A percentile compares a stretch with the other conserved stretches of the same genome.
Evolutionary conservation across 2,888 invertebrate genomes (phyloP).

Genomic region (Oasisia sp.): DNA sequence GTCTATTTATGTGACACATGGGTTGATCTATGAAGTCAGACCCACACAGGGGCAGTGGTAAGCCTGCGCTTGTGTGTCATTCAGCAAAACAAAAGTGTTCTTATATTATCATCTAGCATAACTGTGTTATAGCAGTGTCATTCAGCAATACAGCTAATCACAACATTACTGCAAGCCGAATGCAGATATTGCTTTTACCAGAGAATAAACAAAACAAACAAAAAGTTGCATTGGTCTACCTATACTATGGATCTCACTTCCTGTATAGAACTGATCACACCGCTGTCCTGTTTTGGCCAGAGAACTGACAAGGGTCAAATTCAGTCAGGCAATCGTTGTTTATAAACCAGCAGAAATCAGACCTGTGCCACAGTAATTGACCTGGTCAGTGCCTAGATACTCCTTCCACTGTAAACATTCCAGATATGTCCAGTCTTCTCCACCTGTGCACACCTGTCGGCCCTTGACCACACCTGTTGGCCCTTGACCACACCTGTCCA

Average conservation of each 20-base stretch:
- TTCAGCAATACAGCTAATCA: background rate
- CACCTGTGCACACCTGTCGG: background rate
- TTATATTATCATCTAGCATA: background rate
- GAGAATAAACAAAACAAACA: background rate
- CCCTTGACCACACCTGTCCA: background rate
- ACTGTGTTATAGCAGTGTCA: background rate
- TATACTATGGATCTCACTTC: background rate
- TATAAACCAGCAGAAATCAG: background rate
- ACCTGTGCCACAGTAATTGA: background rate
- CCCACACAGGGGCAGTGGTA: background rate
- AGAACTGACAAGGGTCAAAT: background rate
- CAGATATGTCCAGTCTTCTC: background rate
- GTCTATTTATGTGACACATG: constrained; percentile 8
- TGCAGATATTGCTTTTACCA: background rate
- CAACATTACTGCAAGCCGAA: background rate
- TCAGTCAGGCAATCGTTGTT: background rate
- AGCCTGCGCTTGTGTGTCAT: background rate
- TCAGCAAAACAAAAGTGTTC: background rate
- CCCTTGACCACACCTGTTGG: background rate
- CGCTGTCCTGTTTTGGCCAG: background rate
- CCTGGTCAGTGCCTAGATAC: background rate
- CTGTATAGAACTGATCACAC: background rate
- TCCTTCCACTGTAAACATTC: background rate
- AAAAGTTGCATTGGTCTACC: background rate
- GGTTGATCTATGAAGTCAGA: background rate